Base-by-base conservation (phyloP, 2,888 invertebrate species). In the Stegana nigrithorax region DNA sequence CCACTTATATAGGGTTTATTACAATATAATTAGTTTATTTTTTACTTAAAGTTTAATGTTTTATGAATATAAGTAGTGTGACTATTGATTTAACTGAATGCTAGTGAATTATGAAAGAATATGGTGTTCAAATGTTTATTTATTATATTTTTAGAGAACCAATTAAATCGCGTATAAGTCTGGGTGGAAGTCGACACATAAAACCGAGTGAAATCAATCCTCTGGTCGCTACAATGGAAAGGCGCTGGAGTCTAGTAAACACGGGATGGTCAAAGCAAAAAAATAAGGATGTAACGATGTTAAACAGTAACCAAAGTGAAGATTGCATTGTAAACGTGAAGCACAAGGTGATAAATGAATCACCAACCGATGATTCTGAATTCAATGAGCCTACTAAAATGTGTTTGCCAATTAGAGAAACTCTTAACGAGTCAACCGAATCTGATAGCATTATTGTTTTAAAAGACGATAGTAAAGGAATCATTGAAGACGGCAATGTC, bases 401-500 rank as follows among this genome's bases (percentile, higher is more conserved):
- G 2, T 14, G 17, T 14, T 39, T 6, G 2, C 17, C 39, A 39
- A 39, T 39, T n/a, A n/a, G 10, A 39, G 17, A 39, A 4, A n/a
- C n/a, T 14, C 10, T 39, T 8, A n/a, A 39, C 6, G 39, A 4
- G n/a, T 10, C 39, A n/a, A 14, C 39, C n/a, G 39, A 39, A 1
- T 39, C 39, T n/a, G 39, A n/a, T 6, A 92, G 91, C 75, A 91
- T 93, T 3, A 87, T 89, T 70, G 90, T 92, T 73, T 89, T 91
- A 2, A 92, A 92, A 84, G 89, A 88, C 63, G 92, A 93, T 83
- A 93, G 92, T 73, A 92, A 93, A 82, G 92, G 91, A 70, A 92
- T 93, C 51, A 92, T 92, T 82, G 91, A 88, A 78, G 87, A 92
- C 78, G 90, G 90, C 0, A 91, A 90, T 4, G 92, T 93, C 62